A percentile compares a stretch with the other conserved stretches of the same genome.
Evolutionary conservation across 2,797 vertebrate species (phyloP).

Genomic region (Gallinago solitaria): DNA sequence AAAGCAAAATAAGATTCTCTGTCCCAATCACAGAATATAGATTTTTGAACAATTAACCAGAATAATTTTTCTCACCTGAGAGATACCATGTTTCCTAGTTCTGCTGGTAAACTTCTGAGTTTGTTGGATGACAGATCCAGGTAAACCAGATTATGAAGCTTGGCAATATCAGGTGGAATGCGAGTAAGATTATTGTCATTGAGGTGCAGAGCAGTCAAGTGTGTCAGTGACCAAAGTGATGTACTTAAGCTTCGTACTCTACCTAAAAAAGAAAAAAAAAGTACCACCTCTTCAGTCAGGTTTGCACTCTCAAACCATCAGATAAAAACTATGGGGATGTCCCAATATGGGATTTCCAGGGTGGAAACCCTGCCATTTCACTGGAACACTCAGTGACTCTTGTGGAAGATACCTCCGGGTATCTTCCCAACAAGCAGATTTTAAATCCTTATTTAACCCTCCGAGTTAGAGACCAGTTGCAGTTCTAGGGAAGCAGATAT

Average conservation of each 20-base stretch:
- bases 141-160: slow-evolving; percentile 97
- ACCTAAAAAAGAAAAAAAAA: slow-evolving; percentile 78
- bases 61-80: slow-evolving; percentile 87
- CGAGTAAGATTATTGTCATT: slow-evolving; percentile 97
- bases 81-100: slow-evolving; percentile 99
- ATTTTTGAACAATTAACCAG: not conserved
- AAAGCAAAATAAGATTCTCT: not conserved
- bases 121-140: slow-evolving; percentile 99
- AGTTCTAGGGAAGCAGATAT: not conserved
- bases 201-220: slow-evolving; percentile 98
- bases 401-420: accelerated
- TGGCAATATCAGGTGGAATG: slow-evolving; percentile 98
- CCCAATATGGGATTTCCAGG: not conserved
- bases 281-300: not conserved
- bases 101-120: slow-evolving; percentile 98
- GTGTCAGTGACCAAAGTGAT: slow-evolving; percentile 96
- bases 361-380: not conserved
- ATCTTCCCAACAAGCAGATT: not conserved
- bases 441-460: not conserved
- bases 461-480: not conserved
- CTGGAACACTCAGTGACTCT: not conserved
- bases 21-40: accelerated
- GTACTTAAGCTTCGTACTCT: slow-evolving; percentile 94
- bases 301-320: not conserved
- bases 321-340: not conserved